Conservation (phyloP, 2,888 invertebrate genomes). For the Mesorhabditis sp. region DNA sequence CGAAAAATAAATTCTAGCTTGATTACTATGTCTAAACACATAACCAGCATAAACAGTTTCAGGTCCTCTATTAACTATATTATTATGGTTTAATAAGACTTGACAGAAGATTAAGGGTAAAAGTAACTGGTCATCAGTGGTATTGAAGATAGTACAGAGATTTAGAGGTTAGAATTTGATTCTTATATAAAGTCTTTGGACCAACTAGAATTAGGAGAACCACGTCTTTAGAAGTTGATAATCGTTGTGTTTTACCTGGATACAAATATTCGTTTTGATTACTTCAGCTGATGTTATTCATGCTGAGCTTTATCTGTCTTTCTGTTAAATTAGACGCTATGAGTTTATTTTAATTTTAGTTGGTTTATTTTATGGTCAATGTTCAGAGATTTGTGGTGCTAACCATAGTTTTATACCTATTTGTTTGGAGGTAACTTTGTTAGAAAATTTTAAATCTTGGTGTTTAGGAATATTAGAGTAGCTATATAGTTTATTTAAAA, state of each 20-base stretch:
- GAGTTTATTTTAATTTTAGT: conserved; percentile 67
- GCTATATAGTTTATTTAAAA: conserved; percentile 36
- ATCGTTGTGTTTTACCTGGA: conserved; percentile 56
- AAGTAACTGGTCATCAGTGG: conserved; percentile 59
- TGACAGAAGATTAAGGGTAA: conserved; percentile 50
- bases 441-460: conserved; percentile 40
- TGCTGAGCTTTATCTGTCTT: too few relatives aligned
- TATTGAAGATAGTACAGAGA: conserved; percentile 59
- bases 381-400: conserved; percentile 77
- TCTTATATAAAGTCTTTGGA: conserved; percentile 56
- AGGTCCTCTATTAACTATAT: conserved; percentile 37
- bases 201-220: conserved; percentile 46
- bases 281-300: conserved; percentile 61
- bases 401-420: conserved; percentile 79
- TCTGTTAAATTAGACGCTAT: conserved; percentile 61
- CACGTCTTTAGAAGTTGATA: conserved; percentile 58
- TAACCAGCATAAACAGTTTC: conserved; percentile 33
- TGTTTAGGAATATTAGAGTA: conserved; percentile 32
- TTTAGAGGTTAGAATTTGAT: conserved; percentile 57
- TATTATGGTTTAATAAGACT: conserved; percentile 55
- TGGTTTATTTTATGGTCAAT: conserved; percentile 73
- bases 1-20: conserved; percentile 40
- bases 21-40: conserved; percentile 44
- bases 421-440: conserved; percentile 53
- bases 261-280: conserved; percentile 52